Evolutionary conservation across 2,888 invertebrate genomes (phyloP).

Genomic region (Bruchidius siliquastri): DNA sequence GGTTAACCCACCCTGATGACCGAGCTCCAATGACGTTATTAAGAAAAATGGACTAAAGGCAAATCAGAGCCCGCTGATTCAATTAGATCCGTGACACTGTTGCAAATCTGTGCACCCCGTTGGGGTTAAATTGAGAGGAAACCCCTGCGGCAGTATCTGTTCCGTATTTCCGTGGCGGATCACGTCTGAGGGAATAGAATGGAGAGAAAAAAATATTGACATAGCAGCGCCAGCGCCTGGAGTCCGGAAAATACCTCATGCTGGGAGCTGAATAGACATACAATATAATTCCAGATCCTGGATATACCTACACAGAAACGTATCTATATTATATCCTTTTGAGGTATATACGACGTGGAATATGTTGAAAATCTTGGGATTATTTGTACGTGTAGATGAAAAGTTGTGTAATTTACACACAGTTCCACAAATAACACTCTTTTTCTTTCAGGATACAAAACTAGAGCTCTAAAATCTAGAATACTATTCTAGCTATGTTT

Average conservation of each 20-base stretch:
- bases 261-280: not conserved
- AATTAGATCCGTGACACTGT: not conserved
- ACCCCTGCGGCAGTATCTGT: not conserved
- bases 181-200: not conserved
- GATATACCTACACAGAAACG: not conserved
- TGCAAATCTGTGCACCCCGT: not conserved
- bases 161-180: not conserved
- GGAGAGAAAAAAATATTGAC: not conserved
- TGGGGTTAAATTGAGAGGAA: not conserved
- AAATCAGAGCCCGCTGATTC: not conserved
- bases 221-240: not conserved
- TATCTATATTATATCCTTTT: not conserved
- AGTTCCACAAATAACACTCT: too few relatives aligned
- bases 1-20: too few relatives aligned
- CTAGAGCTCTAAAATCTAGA: too few relatives aligned
- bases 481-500: too few relatives aligned
- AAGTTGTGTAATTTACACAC: too few relatives aligned
- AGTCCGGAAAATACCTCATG: not conserved
- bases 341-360: not conserved
- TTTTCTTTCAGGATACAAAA: too few relatives aligned
- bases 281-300: not conserved
- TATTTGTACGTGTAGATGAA: too few relatives aligned
- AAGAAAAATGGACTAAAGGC: not conserved
- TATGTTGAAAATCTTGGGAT: too few relatives aligned
- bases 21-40: not conserved